Evolutionary conservation across 1,140 invertebrate genomes (phyloP).

Genomic region (Halesus radiatus): DNA sequence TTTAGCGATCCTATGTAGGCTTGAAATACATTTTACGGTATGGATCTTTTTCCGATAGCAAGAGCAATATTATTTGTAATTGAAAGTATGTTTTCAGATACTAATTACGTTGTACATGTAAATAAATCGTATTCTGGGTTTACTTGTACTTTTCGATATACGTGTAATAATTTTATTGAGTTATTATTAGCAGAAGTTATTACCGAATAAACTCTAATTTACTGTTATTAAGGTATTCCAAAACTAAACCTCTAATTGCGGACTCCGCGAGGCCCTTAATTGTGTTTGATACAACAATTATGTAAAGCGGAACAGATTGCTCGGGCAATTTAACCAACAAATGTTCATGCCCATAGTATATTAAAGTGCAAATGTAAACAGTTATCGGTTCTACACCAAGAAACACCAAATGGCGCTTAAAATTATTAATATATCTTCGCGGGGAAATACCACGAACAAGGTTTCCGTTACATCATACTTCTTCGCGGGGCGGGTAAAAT

Average conservation of each 20-base stretch:
- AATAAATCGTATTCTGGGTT: background rate
- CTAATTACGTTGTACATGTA: background rate
- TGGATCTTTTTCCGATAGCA: too few species aligned
- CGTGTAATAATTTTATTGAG: background rate
- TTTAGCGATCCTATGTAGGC: too few species aligned
- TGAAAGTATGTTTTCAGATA: background rate
- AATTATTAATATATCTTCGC: slow-evolving; percentile 11
- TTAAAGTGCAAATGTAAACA: slow-evolving; percentile 10
- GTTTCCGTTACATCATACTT: slow-evolving; percentile 6
- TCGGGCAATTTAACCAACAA: slow-evolving; percentile 10
- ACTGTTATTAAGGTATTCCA: background rate
- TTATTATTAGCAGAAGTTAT: background rate
- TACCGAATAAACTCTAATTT: background rate
- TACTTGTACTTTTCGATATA: background rate
- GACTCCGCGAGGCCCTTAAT: background rate
- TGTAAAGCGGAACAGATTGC: slow-evolving; percentile 27
- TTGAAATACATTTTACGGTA: too few species aligned
- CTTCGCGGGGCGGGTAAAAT: background rate
- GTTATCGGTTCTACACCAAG: slow-evolving; percentile 12
- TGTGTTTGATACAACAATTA: slow-evolving; percentile 10
- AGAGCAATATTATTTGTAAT: background rate
- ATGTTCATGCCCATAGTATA: background rate
- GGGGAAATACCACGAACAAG: background rate
- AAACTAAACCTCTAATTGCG: background rate
- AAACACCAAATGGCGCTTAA: slow-evolving; percentile 14